These are phyloP conservation scores for Acromyrmex heyeri DNA, from an alignment of 1,140 invertebrate species.

Conservation along the genomic window DNA sequence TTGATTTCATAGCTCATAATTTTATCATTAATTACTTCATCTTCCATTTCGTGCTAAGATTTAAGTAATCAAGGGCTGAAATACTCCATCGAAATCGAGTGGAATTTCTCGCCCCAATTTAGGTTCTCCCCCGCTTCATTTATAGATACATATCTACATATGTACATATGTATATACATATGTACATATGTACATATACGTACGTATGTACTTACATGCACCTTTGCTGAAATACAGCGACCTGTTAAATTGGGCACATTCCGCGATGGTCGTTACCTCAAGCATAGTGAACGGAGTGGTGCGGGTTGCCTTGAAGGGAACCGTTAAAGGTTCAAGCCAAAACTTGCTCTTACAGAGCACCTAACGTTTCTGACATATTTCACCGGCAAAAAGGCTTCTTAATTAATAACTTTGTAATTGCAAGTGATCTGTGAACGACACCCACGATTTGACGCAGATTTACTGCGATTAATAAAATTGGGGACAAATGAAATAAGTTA, in stretches of 20 bases:
- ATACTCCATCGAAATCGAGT: neutral
- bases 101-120: conserved; percentile 23
- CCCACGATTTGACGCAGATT: neutral
- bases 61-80: conserved; percentile 1
- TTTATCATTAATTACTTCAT: conserved; percentile 34
- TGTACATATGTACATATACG: neutral
- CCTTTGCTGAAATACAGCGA: conserved; percentile 25
- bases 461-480: neutral
- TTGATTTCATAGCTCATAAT: conserved; percentile 1
- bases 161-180: neutral
- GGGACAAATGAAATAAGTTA: neutral
- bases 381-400: conserved; percentile 39
- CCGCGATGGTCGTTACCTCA: conserved; percentile 39
- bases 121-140: neutral
- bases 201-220: neutral
- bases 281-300: conserved; percentile 50
- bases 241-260: conserved; percentile 52
- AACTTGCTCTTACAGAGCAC: conserved; percentile 15
- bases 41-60: neutral
- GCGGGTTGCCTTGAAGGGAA: conserved; percentile 10
- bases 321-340: conserved; percentile 36
- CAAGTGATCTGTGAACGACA: conserved; percentile 6
- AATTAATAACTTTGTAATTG: conserved; percentile 28
- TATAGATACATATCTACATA: neutral
- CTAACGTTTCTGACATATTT: conserved; percentile 19